These are phyloP conservation scores for Phocoena phocoena DNA, from an alignment of 2,113 vertebrate genomes.

Conservation along the genomic window DNA sequence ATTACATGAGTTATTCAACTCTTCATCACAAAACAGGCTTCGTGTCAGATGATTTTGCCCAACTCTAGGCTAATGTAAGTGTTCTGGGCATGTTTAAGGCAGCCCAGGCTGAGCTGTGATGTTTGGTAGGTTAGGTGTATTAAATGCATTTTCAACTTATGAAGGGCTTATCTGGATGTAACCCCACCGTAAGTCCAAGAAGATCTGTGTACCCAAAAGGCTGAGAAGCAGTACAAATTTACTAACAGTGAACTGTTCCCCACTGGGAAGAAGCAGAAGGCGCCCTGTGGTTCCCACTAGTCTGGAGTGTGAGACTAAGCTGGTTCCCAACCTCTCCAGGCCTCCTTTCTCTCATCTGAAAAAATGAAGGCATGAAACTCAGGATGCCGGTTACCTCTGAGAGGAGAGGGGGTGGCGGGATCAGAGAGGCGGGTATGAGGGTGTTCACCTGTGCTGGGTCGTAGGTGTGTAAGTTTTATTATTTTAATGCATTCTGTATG, in stretches of 20 bases:
- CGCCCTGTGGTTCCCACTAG: neutral
- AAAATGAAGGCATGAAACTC: neutral
- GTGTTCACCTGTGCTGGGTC: neutral
- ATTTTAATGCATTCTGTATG: neutral
- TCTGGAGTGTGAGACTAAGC: neutral
- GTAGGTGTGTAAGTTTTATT: neutral
- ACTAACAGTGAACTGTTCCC: neutral
- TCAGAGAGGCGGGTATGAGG: neutral
- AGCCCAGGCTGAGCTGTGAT: neutral
- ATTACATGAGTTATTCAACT: neutral
- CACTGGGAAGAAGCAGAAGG: neutral
- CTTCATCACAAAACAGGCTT: neutral
- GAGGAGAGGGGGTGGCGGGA: neutral
- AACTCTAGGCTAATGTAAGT: neutral
- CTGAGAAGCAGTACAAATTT: neutral
- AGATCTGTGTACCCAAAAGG: neutral
- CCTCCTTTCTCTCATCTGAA: neutral
- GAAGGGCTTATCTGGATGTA: neutral
- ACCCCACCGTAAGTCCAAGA: neutral
- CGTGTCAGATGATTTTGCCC: neutral
- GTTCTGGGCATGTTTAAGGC: neutral
- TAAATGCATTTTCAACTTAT: neutral
- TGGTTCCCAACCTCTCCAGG: neutral
- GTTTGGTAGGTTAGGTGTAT: neutral
- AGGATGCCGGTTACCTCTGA: neutral